Evolutionary conservation across 1,140 invertebrate genomes (phyloP).

Genomic region (Rhagoletis pomonella): DNA sequence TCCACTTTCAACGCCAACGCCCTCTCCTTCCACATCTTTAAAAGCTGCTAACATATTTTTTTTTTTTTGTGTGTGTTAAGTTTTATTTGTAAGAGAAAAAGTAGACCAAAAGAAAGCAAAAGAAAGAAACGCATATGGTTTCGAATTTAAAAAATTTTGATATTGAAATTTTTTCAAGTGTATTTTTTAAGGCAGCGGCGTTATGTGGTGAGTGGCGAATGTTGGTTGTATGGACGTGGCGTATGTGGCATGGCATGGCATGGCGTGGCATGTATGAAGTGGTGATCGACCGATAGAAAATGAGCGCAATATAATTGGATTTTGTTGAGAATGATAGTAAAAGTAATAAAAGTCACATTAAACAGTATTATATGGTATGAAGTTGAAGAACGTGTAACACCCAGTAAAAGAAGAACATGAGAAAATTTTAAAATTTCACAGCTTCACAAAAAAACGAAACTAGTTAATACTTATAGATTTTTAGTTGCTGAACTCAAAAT

Average conservation of each 20-base stretch:
- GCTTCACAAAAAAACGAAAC: too few relatives aligned
- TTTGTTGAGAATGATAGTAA: neutral
- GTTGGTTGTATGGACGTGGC: slow-evolving; percentile 27
- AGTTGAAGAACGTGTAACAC: neutral
- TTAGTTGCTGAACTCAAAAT: too few relatives aligned
- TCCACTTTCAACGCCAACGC: slow-evolving; percentile 12
- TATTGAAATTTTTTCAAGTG: neutral
- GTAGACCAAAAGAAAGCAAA: slow-evolving; percentile 26
- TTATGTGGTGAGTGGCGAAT: slow-evolving; percentile 24
- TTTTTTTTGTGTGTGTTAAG: too few relatives aligned
- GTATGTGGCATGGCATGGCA: neutral
- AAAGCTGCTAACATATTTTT: neutral
- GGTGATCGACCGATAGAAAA: slow-evolving; percentile 47
- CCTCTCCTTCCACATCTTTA: slow-evolving; percentile 23
- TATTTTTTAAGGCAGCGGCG: slow-evolving; percentile 24
- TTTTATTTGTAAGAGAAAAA: neutral
- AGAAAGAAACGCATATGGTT: neutral
- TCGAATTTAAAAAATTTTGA: neutral
- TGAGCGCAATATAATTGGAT: slow-evolving; percentile 13
- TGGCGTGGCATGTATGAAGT: neutral
- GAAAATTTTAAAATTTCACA: too few relatives aligned
- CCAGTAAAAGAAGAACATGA: neutral
- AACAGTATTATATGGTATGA: neutral
- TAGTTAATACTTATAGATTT: too few relatives aligned
- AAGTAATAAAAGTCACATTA: neutral